phyloP scores from a whole-genome alignment of 2,113 vertebrate genomes.

The Nibea albiflora region DNA sequence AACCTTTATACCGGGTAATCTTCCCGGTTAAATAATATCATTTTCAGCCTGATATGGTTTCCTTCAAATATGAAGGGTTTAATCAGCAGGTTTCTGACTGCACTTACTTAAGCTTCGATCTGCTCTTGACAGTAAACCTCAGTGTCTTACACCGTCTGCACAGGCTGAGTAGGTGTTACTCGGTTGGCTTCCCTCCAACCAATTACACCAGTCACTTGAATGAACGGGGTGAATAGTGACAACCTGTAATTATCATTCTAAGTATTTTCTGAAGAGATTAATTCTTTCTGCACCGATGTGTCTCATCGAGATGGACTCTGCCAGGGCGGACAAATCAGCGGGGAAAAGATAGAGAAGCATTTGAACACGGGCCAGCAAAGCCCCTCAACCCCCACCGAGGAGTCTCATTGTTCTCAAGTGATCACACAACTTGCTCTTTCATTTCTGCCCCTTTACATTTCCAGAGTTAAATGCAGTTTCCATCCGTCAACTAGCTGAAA shows the following conservation, averaged over 20 bases:
- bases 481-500: not conserved
- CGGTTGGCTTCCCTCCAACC: conserved; percentile 65
- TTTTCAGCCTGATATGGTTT: conserved; percentile 2
- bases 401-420: conserved; percentile 33
- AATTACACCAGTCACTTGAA: conserved; percentile 75
- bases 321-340: conserved; percentile 54
- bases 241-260: conserved; percentile 78
- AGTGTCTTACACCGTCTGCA: conserved; percentile 44
- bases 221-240: conserved; percentile 64
- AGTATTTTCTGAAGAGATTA: conserved; percentile 71
- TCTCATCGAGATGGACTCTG: conserved; percentile 61
- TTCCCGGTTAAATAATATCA: too few relatives aligned
- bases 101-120: conserved; percentile 20
- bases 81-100: conserved; percentile 4
- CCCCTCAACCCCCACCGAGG: conserved; percentile 24
- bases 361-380: conserved; percentile 51
- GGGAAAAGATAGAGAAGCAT: conserved; percentile 36
- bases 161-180: conserved; percentile 51
- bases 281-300: conserved; percentile 64
- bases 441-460: conserved; percentile 22
- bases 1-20: not conserved
- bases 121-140: conserved; percentile 45
- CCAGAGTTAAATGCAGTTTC: conserved; percentile 31
- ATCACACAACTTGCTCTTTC: conserved; percentile 15
- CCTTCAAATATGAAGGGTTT: not conserved